These are phyloP conservation scores for Calameuta pallipes DNA, from an alignment of 2,888 invertebrate genomes.

Conservation along the genomic window DNA sequence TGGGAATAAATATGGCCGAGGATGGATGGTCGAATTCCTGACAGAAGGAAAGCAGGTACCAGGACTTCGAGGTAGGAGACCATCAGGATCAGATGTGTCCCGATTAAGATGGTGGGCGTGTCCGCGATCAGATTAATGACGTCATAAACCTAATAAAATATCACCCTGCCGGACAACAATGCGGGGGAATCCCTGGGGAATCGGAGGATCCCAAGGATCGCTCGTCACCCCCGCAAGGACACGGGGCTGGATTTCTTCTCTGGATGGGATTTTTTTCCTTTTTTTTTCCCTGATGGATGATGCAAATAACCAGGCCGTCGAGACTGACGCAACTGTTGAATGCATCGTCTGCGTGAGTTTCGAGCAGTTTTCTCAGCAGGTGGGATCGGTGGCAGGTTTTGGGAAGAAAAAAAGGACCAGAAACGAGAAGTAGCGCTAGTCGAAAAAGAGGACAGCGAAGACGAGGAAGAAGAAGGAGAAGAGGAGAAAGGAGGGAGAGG, in stretches of 20 bases:
- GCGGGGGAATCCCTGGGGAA: conserved; percentile 55
- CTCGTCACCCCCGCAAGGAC: not conserved
- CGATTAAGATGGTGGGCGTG: conserved; percentile 60
- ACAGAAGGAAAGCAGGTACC: not conserved
- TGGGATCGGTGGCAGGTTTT: conserved; percentile 49
- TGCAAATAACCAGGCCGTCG: conserved; percentile 58
- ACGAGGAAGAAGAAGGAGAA: conserved; percentile 9
- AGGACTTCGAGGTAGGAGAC: not conserved
- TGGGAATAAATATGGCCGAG: not conserved
- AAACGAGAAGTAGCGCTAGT: conserved; percentile 1
- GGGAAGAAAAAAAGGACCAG: conserved; percentile 20
- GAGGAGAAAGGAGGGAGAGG: conserved; percentile 14
- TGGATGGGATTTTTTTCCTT: conserved; percentile 2
- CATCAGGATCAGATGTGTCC: conserved; percentile 18
- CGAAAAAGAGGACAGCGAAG: conserved; percentile 9
- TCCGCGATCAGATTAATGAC: conserved; percentile 65
- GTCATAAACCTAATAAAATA: conserved; percentile 66
- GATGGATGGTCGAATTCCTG: conserved; percentile 18
- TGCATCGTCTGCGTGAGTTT: conserved; percentile 30
- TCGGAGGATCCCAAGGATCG: conserved; percentile 28
- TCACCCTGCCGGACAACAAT: conserved; percentile 58
- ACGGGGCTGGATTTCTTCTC: conserved; percentile 10
- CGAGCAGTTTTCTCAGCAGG: conserved; percentile 61
- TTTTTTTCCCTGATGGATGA: conserved; percentile 59
- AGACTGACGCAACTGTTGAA: conserved; percentile 49